Evolutionary conservation across 2,113 vertebrate species (phyloP), one percentile per base, ranked within the genome.

Genomic region (Elephantulus edwardii): DNA sequence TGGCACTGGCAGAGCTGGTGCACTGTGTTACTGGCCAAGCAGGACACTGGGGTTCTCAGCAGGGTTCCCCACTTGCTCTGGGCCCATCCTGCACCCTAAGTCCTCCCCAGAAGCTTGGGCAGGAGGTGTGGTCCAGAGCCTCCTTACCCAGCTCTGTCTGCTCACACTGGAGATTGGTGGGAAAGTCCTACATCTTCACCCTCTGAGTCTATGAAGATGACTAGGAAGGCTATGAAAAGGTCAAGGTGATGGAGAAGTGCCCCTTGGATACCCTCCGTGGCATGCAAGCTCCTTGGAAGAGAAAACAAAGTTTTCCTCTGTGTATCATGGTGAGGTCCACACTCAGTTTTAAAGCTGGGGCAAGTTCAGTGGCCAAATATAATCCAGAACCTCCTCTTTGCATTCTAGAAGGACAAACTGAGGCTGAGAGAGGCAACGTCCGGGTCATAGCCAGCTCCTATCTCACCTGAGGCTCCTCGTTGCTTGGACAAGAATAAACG

Each of bases 251-350:
- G 50, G 70, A 10, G 56, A n/a, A 4, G 22, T 2, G 19, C 26
- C 5, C 14, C 89, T 20, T 3, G 14, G 35, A 24, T 0, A 0
- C 0, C 1, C 0, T 14, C 26, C 14, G 4, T 20, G 1, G 26
- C 7, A 2, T 0, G 30, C 9, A 0, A 1, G 17, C 26, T 64
- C 7, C 35, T 35, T 9, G 46, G 6, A 9, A n/a, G n/a, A n/a
- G n/a, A n/a, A n/a, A n/a, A n/a, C 6, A 2, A 0, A 5, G 24
- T 60, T 33, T 28, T 5, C 16, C 14, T 0, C 7, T 0, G 0
- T 14, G 30, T 35, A 40, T 12, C 0, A 16, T 1, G 17, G 8
- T 24, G 20, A 35, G 35, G 33, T 26, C 48, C 35, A 1, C 1
- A 11, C 33, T 76, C 3, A 2, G n/a, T 10, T 33, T 10, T n/a